Percentiles rank a stretch among this genome's conserved stretches.
Conservation (phyloP, 2,888 invertebrate genomes). For the Mermis nigrescens region DNA sequence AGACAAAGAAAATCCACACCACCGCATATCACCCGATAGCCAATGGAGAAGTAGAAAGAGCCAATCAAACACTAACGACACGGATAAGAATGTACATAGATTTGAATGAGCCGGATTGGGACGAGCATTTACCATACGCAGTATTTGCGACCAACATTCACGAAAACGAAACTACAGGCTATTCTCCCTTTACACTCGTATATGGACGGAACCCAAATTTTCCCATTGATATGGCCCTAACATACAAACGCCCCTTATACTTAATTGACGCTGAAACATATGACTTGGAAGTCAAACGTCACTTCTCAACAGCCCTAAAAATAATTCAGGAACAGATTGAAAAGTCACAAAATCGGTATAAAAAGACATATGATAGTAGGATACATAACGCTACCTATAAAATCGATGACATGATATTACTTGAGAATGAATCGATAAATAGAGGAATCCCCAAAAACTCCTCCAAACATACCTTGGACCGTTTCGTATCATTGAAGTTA, state of each 20-base stretch:
- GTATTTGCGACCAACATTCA: constrained; percentile 19
- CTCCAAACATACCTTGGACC: too few species aligned
- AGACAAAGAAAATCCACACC: not conserved
- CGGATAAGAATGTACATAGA: constrained; percentile 19
- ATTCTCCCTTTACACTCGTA: constrained; percentile 16
- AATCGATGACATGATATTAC: too few species aligned
- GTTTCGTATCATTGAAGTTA: too few species aligned
- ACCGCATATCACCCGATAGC: constrained; percentile 14
- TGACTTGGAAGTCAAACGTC: not conserved
- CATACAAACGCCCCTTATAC: not conserved
- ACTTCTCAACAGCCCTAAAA: not conserved
- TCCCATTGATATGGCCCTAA: constrained; percentile 12
- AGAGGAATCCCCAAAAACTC: too few species aligned
- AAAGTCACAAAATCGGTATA: not conserved
- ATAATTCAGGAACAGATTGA: not conserved
- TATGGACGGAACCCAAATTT: constrained; percentile 15
- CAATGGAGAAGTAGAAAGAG: constrained; percentile 16
- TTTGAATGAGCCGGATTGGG: constrained; percentile 21
- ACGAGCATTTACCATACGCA: constrained; percentile 17
- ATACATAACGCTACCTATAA: too few species aligned
- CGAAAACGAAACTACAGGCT: constrained; percentile 14
- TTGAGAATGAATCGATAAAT: too few species aligned
- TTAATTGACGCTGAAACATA: not conserved
- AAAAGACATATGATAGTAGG: too few species aligned
- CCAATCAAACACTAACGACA: constrained; percentile 15